Conservation (phyloP, 2,113 vertebrate species). For the Eptatretus burgeri region DNA sequence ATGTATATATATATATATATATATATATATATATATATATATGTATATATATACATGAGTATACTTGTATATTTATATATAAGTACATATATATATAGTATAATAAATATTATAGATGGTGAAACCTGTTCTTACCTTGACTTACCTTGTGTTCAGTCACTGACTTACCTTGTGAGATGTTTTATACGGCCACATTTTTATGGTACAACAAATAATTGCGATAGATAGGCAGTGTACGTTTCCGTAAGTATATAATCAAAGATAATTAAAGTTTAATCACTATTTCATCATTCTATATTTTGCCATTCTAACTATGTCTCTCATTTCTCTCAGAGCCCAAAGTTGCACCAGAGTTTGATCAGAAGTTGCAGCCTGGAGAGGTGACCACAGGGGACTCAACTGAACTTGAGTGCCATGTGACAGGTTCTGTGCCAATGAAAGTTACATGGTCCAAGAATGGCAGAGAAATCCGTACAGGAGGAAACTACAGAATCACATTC, state of each 20-base stretch:
- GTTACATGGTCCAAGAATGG: constrained; percentile 90
- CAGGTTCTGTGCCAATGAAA: constrained; percentile 55
- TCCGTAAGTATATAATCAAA: constrained; percentile 13
- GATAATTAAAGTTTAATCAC: too few relatives aligned
- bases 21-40: too few relatives aligned
- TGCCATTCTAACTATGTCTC: not conserved
- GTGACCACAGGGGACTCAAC: constrained; percentile 45
- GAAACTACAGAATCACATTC: constrained; percentile 67
- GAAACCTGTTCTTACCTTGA: too few relatives aligned
- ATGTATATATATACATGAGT: too few relatives aligned
- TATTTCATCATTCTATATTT: too few relatives aligned
- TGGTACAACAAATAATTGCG: constrained; percentile 51
- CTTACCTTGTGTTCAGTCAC: constrained; percentile 69
- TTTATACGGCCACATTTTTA: constrained; percentile 56
- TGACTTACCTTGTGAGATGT: constrained; percentile 55
- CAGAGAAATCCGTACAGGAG: constrained; percentile 61
- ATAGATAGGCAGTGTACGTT: constrained; percentile 73
- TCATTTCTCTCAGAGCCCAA: constrained; percentile 40
- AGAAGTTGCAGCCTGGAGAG: constrained; percentile 37
- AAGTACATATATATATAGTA: too few relatives aligned
- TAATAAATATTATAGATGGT: constrained; percentile 26
- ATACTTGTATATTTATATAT: too few relatives aligned
- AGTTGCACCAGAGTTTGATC: constrained; percentile 59
- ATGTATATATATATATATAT: too few relatives aligned
- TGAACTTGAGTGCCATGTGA: constrained; percentile 61